These are phyloP conservation scores for Scomberomorus guttatus DNA, from an alignment of 2,797 vertebrate genomes.

Conservation along the genomic window DNA sequence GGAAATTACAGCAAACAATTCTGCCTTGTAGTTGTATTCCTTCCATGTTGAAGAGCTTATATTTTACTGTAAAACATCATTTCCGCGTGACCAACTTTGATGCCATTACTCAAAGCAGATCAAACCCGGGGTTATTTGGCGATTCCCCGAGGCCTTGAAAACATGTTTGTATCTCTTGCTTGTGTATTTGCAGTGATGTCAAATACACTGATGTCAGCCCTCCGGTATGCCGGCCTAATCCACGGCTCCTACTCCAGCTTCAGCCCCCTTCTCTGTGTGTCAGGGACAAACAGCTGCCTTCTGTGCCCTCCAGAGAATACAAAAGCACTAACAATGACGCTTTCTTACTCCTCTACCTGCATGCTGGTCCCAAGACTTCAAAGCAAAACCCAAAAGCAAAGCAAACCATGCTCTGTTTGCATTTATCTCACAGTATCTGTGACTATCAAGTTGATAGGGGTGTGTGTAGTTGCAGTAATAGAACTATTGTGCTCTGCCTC, in stretches of 20 bases:
- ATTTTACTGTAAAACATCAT: slow-evolving; percentile 26
- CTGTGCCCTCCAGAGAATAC: slow-evolving; percentile 51
- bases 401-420: slow-evolving; percentile 66
- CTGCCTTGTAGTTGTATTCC: slow-evolving; percentile 1
- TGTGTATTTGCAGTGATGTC: slow-evolving; percentile 48
- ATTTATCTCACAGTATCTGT: slow-evolving; percentile 72
- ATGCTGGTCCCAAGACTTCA: slow-evolving; percentile 60
- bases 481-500: slow-evolving; percentile 67
- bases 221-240: slow-evolving; percentile 64
- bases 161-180: slow-evolving; percentile 51
- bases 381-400: slow-evolving; percentile 60
- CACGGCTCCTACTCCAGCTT: slow-evolving; percentile 35
- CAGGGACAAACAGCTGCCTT: slow-evolving; percentile 37
- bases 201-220: slow-evolving; percentile 72
- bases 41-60: not conserved
- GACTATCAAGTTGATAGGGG: slow-evolving; percentile 62
- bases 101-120: slow-evolving; percentile 47
- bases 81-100: slow-evolving; percentile 37
- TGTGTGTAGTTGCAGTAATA: slow-evolving; percentile 62
- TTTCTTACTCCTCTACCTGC: slow-evolving; percentile 57
- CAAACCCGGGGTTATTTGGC: slow-evolving; percentile 46
- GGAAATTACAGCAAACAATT: slow-evolving; percentile 24
- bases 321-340: slow-evolving; percentile 38
- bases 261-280: slow-evolving; percentile 32
- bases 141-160: slow-evolving; percentile 29